Base-by-base conservation (phyloP, 2,797 vertebrate species). In the Sardinella longiceps region DNA sequence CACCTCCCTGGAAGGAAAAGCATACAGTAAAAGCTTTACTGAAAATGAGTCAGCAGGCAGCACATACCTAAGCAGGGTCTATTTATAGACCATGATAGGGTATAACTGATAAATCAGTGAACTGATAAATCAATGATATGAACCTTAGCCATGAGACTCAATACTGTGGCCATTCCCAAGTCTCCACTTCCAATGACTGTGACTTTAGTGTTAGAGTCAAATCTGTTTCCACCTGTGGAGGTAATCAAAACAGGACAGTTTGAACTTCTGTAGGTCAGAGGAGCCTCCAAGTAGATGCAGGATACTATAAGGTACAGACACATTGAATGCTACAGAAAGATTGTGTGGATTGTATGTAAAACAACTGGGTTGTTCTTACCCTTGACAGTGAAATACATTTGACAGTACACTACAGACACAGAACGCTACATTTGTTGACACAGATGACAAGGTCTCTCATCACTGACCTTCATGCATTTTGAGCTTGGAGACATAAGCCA, bases 181-280 rank as follows among this genome's bases (percentile, higher is more conserved):
- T 99, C 98, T 88, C 98, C 98, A 89, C 95, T 96, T 82, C 98
- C 98, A 85, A 99, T 94, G 82, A 99, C 94, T 2, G 98, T 97
- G 74, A 99, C 95, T 94, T 99, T 98, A 85, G 93, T 94, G 81
- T 88, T 53, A 7, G 48, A 84, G 87, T 93, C 87, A 0, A 88
- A 93, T 87, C 83, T 91, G 83, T 86, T 86, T 84, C 86, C 88
- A 89, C 92, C 94, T 95, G 48, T 37, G 88, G 90, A 89, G 48
- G n/a, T 2, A 80, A 81, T 58, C 14, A 5, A 80, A 18, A 18
- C 85, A 89, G 88, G 92, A 80, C 91, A 88, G 18, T 37, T 37
- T 39, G 33, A 77, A 20, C 18, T 23, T 9, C 1, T 9, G 70
- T 77, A 20, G 6, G 6, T 77, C 28, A 43, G 15, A 5, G 66